Base-by-base conservation (phyloP, 1,140 invertebrate species). In the Drosophila micromelanica region DNA sequence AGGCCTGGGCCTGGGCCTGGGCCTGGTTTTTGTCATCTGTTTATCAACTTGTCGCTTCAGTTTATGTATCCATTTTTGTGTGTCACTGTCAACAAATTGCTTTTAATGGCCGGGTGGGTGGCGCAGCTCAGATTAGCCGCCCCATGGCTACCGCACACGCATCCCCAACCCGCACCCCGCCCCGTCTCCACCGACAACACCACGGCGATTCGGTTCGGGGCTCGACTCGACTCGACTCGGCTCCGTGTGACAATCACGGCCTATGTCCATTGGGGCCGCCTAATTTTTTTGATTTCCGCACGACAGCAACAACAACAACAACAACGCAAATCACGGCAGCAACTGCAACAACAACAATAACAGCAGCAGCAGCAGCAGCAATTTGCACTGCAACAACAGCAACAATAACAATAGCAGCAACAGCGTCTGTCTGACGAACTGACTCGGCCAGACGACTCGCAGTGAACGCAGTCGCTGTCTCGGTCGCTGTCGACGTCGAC, bases 81-180 rank as follows among this genome's bases (percentile, higher is more conserved):
- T 89, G 84, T 89, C 84, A 89, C 76, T 89, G 85, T 89, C 84
- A 89, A 89, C 84, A 89, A 89, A 89, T 89, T 89, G 84, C 76
- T 87, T 78, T 89, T 89, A 87, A 89, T 87, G 76, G 84, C 62
- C 76, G 82, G 65, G 65, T 86, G 78, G 78, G 78, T 80, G 68
- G 72, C 68, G 35, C 73, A 45, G 61, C 48, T 35, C 59, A 63
- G 60, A 20, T 59, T 17, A 23, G 17, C 27, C 45, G 12, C 20
- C 23, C 63, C 52, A 56, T 35, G 30, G 20, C 46, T 43, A 27
- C 51, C 45, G 11, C 60, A 65, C 23, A 45, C 49, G n/a, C 42
- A 9, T 23, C 51, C 45, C 43, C 38, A 12, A 15, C 5, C 5
- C 13, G 38, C 46, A 3, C 51, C 45, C 43, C 38, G 9, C 23